phyloP scores from a whole-genome alignment of 2,888 invertebrate species.

The Hirtodrosophila alboralis region DNA sequence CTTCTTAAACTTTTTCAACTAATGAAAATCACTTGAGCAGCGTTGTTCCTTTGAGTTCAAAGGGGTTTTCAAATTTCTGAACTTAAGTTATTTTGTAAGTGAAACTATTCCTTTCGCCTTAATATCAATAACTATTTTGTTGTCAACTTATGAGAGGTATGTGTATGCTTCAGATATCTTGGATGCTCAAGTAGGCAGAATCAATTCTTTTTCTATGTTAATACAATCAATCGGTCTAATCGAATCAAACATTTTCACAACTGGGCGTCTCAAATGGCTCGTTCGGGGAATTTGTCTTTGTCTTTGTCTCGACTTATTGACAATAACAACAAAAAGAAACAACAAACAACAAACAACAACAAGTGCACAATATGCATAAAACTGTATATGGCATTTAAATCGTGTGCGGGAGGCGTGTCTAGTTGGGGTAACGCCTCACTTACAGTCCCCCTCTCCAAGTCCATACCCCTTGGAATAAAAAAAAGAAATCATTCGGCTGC shows the following conservation, averaged over 20 bases:
- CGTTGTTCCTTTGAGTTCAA: slow-evolving; percentile 4
- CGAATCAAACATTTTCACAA: slow-evolving; percentile 76
- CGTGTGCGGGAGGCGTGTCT: slow-evolving; percentile 41
- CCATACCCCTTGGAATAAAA: neutral
- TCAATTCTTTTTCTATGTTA: slow-evolving; percentile 73
- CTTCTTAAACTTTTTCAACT: too few species aligned
- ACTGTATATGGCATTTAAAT: slow-evolving; percentile 78
- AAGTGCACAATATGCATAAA: slow-evolving; percentile 73
- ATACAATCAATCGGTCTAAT: slow-evolving; percentile 78
- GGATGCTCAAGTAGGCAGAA: slow-evolving; percentile 56
- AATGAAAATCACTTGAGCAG: slow-evolving; percentile 5
- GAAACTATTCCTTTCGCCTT: neutral
- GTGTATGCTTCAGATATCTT: neutral
- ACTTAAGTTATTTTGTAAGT: slow-evolving; percentile 17
- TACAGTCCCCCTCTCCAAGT: too few species aligned
- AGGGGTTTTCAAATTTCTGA: slow-evolving; percentile 5
- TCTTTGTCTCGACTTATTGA: slow-evolving; percentile 36
- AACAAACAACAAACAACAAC: slow-evolving; percentile 43
- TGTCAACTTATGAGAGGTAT: too few species aligned
- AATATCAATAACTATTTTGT: too few species aligned
- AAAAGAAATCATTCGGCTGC: slow-evolving; percentile 45
- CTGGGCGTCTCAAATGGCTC: slow-evolving; percentile 62
- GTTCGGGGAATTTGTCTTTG: slow-evolving; percentile 30
- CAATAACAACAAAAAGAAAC: slow-evolving; percentile 27
- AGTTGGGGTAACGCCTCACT: slow-evolving; percentile 1